Evolutionary conservation across 2,888 invertebrate species (phyloP), one percentile per base, ranked within the genome.

Genomic region (Epinotia bilunana): DNA sequence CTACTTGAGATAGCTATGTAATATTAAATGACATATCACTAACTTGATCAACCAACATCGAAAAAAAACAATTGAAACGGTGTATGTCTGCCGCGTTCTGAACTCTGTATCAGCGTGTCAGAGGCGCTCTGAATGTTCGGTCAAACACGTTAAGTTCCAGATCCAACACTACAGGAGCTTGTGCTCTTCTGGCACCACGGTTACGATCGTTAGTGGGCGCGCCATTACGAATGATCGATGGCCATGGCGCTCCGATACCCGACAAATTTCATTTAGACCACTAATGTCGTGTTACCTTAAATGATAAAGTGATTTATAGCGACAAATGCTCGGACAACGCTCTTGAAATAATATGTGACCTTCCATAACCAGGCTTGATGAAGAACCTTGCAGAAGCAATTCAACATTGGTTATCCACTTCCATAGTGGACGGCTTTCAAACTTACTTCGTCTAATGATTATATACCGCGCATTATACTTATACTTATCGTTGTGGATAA

Each of bases 181-280:
- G 16, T 2, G 69, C 20, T 46, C 23, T 60, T 69, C 28, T 46
- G 39, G 23, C 7, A 43, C n/a, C 4, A 39, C 3, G n/a, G n/a
- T 3, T 3, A 5, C 84, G 86, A 87, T 91, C 92, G 91, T 92
- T 92, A 92, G 90, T 87, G 87, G 84, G 85, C 83, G 81, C 83
- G 83, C 88, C 91, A 91, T 92, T 92, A 92, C 87, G 81, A 86
- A 90, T 93, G 93, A 93, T 93, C 89, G 92, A 93, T 92, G 86
- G 86, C 87, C 88, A 83, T 83, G 84, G 87, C 89, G 84, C 80
- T 81, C 85, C 84, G 87, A 89, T 88, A 90, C 86, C 88, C 88
- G 86, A 91, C 92, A 91, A 92, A 93, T 93, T 93, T 90, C 91
- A 93, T 93, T 93, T 91, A 88, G 87, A 91, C 86, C 86, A 84